A percentile compares a stretch with the other conserved stretches of the same genome.
These are phyloP conservation scores for Pachypeltis micranthus DNA, from an alignment of 1,140 invertebrate genomes.

Conservation along the genomic window DNA sequence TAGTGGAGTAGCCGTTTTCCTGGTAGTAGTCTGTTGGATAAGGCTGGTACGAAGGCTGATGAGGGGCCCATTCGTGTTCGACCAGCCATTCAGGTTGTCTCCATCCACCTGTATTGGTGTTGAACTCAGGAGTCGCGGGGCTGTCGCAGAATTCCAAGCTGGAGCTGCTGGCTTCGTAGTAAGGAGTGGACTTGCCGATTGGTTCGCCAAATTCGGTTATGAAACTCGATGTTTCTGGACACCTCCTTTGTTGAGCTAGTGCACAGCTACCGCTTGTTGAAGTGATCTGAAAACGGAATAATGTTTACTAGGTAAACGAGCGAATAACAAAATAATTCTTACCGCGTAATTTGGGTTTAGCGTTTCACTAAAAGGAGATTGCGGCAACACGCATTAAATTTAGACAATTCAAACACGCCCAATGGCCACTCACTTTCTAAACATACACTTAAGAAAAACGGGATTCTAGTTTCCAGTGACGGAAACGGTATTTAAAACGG, in stretches of 20 bases:
- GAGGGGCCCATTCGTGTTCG: constrained; percentile 2
- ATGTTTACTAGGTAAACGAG: background rate
- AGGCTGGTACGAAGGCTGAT: constrained; percentile 1
- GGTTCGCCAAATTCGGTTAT: background rate
- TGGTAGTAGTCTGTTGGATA: background rate
- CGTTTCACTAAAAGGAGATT: too few relatives aligned
- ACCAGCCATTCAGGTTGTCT: constrained; percentile 11
- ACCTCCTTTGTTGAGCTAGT: constrained; percentile 37
- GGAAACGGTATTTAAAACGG: too few relatives aligned
- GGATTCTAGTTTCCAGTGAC: too few relatives aligned
- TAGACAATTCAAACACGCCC: too few relatives aligned
- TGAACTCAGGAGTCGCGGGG: background rate
- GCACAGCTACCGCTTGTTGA: constrained; percentile 49
- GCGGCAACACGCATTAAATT: too few relatives aligned
- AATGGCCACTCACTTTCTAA: too few relatives aligned
- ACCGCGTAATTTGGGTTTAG: too few relatives aligned
- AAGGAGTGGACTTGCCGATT: constrained; percentile 11
- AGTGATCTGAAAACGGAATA: constrained; percentile 39
- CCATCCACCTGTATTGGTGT: background rate
- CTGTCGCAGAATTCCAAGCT: background rate
- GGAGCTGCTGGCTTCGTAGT: constrained; percentile 8
- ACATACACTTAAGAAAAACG: too few relatives aligned
- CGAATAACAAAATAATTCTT: background rate
- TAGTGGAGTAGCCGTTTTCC: constrained; percentile 2
- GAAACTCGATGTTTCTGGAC: background rate